These are phyloP conservation scores for Drosophila pallidifrons DNA, from an alignment of 1,140 invertebrate genomes.

Conservation along the genomic window DNA sequence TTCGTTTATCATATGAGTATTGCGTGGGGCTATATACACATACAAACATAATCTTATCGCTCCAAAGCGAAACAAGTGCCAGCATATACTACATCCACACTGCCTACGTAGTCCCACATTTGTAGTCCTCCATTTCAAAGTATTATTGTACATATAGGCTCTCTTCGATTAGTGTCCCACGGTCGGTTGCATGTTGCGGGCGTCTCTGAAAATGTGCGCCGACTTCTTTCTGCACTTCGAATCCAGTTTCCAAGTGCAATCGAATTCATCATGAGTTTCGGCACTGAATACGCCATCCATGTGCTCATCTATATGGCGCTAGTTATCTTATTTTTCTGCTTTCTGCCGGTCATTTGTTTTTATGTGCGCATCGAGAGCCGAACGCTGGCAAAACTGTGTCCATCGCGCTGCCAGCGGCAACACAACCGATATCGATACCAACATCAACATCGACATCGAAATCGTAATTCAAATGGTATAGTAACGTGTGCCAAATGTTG, in stretches of 20 bases:
- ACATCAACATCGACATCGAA: not conserved
- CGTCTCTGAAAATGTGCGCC: conserved; percentile 43
- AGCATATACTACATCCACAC: conserved; percentile 8
- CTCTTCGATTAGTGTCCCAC: conserved; percentile 30
- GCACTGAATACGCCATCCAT: conserved; percentile 36
- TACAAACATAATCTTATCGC: conserved; percentile 49
- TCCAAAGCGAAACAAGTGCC: conserved; percentile 16
- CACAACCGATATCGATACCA: conserved; percentile 30
- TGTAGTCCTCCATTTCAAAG: conserved; percentile 16
- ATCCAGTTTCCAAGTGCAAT: conserved; percentile 9
- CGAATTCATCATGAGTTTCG: conserved; percentile 44
- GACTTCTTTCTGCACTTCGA: not conserved
- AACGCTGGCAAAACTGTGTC: conserved; percentile 66
- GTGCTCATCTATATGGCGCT: conserved; percentile 56
- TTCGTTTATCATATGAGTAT: conserved; percentile 34
- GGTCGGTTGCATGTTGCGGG: conserved; percentile 39
- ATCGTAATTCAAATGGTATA: conserved; percentile 52
- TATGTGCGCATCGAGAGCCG: conserved; percentile 68
- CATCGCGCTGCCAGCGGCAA: conserved; percentile 49
- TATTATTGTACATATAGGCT: conserved; percentile 11
- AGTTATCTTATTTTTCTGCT: conserved; percentile 57
- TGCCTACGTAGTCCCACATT: not conserved
- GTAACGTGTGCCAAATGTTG: conserved; percentile 75
- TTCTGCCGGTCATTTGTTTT: conserved; percentile 67
- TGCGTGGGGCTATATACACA: conserved; percentile 32